Conservation (phyloP, 2,113 vertebrate species). For the Cichladusa arquata region DNA sequence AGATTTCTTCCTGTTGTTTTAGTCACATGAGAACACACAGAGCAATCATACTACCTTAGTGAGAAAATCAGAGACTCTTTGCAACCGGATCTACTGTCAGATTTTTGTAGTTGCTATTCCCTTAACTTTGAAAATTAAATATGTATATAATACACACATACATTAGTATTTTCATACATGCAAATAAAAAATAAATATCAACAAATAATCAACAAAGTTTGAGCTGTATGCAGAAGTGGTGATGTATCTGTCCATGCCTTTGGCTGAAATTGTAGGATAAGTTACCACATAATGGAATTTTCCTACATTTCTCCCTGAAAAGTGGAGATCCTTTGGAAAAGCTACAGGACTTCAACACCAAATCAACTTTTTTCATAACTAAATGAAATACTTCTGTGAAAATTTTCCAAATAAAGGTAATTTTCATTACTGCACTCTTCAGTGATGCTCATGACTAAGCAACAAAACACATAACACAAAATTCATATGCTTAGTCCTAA, state of each 20-base stretch:
- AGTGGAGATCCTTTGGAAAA: background rate
- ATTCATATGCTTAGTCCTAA: background rate
- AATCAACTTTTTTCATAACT: background rate
- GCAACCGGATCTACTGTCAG: background rate
- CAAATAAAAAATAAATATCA: background rate
- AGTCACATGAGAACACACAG: background rate
- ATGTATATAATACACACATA: background rate
- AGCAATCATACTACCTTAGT: background rate
- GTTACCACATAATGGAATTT: background rate
- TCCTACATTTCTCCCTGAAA: background rate
- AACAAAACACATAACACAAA: background rate
- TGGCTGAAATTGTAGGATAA: background rate
- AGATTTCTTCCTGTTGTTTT: background rate
- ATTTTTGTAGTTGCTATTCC: background rate
- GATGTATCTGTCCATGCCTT: background rate
- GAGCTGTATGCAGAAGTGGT: background rate
- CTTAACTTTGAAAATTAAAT: background rate
- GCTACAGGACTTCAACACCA: background rate
- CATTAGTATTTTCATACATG: background rate
- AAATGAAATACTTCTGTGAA: background rate
- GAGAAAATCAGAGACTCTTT: constrained; percentile 1
- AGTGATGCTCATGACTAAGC: background rate
- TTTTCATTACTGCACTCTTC: background rate
- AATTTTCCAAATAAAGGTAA: background rate
- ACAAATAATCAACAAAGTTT: background rate